Percentiles rank a stretch among this genome's conserved stretches.
phyloP scores from a whole-genome alignment of 2,797 vertebrate genomes.

The Todus mexicanus region DNA sequence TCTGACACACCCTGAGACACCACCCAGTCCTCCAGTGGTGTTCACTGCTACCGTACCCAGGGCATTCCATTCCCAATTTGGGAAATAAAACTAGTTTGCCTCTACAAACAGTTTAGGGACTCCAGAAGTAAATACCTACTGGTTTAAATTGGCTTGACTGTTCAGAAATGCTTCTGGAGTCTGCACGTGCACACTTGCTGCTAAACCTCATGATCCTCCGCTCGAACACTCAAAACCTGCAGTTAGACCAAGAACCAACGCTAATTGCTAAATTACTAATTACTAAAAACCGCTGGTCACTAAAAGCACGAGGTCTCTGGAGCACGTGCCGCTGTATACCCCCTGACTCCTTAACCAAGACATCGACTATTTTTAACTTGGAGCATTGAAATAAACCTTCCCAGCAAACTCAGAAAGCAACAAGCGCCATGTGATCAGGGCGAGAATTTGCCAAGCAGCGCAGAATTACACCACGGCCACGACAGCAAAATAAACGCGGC shows the following conservation, averaged over 20 bases:
- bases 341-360: not conserved
- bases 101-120: accelerated
- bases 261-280: not conserved
- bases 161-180: not conserved
- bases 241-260: not conserved
- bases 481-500: not conserved
- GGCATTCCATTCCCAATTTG: accelerated
- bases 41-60: accelerated
- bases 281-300: not conserved
- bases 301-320: not conserved
- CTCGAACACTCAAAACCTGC: not conserved
- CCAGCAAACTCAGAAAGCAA: not conserved
- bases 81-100: not conserved
- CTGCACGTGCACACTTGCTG: accelerated
- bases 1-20: not conserved
- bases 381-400: not conserved
- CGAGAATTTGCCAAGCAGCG: not conserved
- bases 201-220: not conserved
- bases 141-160: not conserved
- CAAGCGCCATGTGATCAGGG: not conserved
- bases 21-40: not conserved
- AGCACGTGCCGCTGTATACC: not conserved
- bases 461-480: not conserved
- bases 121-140: not conserved
- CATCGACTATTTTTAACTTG: not conserved